Base-by-base conservation (phyloP, 2,113 vertebrate species). In the Symphodus melops region DNA sequence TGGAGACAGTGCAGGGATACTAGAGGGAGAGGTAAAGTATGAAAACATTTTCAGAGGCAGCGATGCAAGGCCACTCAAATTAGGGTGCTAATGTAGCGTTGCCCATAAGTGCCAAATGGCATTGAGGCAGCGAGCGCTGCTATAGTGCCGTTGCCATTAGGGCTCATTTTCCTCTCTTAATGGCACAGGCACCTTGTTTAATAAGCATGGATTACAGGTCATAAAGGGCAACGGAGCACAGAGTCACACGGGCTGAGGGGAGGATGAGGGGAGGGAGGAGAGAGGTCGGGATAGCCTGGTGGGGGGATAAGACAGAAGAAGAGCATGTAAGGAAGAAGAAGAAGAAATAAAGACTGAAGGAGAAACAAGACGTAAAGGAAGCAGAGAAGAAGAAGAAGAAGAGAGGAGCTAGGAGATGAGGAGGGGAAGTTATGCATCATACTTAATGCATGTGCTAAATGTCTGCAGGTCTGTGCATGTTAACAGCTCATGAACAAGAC, bases 121-220 rank as follows among this genome's bases (percentile, higher is more conserved):
- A 81, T 69, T 55, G 72, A 87, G 81, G 68, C 58, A 84, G 80
- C 41, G 39, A 48, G 72, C 66, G 4, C 63, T 70, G 72, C 78
- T 74, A 59, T 74, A 59, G 74, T 56, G 13, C 61, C 44, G 17
- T 78, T 19, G 69, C 85, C 83, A 89, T 90, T 87, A 88, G 64
- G 77, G 64, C 81, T 90, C 66, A 89, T 89, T 91, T 89, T 86
- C 84, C 63, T 72, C 82, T 90, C 83, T 85, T 91, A 88, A 88
- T 86, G 76, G 84, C 85, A 72, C 82, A 82, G 89, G 83, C 86
- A 88, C 91, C 90, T 91, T 92, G 91, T 92, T 93, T 92, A 92
- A 92, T 91, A 92, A 91, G 85, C 88, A 83, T 85, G 81, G 86
- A 88, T 91, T 93, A 93, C 89, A 92, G 92, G 89, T 89, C 88